These are phyloP conservation scores for Drosophila murphyi DNA, from an alignment of 1,140 invertebrate genomes.

Conservation along the genomic window DNA sequence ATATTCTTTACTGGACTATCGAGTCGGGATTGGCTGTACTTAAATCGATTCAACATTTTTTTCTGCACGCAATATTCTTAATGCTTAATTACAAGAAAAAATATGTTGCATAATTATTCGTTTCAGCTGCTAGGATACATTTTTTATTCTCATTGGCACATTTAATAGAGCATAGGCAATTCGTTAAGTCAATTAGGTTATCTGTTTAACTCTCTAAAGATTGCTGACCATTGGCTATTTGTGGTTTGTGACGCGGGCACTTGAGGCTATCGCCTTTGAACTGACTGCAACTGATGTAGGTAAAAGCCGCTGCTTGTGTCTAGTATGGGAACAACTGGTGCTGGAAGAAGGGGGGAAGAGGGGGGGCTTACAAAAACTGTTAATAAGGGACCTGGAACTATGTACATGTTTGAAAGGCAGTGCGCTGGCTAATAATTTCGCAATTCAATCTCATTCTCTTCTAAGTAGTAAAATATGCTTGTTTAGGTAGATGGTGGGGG, in stretches of 20 bases:
- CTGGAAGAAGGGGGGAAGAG: neutral
- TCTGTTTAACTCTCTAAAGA: slow-evolving; percentile 33
- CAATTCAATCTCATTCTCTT: neutral
- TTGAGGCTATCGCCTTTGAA: slow-evolving; percentile 56
- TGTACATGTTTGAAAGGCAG: slow-evolving; percentile 18
- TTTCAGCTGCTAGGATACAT: neutral
- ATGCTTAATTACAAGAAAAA: neutral
- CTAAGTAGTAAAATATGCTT: neutral
- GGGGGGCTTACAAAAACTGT: slow-evolving; percentile 5
- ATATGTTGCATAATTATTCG: neutral
- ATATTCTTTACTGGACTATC: too few relatives aligned
- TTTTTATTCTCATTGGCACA: neutral
- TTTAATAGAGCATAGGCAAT: slow-evolving; percentile 20
- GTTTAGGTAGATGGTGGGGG: too few relatives aligned
- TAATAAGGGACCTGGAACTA: slow-evolving; percentile 62
- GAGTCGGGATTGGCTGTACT: too few relatives aligned
- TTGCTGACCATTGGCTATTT: slow-evolving; percentile 68
- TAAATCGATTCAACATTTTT: too few relatives aligned
- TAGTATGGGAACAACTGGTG: neutral
- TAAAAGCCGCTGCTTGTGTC: slow-evolving; percentile 7
- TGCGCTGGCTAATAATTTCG: slow-evolving; percentile 1
- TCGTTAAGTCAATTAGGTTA: slow-evolving; percentile 16
- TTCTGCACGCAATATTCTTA: neutral
- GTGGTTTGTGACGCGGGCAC: slow-evolving; percentile 27
- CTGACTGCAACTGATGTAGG: slow-evolving; percentile 72